A percentile compares a stretch with the other conserved stretches of the same genome.
Evolutionary conservation across 2,113 vertebrate species (phyloP).

Genomic region (Crotophaga sulcirostris): DNA sequence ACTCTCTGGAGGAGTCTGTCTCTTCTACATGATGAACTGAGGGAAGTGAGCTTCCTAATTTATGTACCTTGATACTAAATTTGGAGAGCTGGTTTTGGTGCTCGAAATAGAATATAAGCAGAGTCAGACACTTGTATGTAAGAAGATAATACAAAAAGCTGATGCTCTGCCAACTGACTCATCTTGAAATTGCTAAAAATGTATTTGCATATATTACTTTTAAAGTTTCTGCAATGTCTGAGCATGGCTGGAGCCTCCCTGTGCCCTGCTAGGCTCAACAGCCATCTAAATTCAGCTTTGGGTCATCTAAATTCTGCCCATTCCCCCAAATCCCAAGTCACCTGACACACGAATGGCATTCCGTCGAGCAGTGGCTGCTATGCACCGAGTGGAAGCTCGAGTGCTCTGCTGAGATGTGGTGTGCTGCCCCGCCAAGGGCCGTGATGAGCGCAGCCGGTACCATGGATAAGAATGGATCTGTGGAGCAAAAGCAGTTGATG

Average conservation of each 20-base stretch:
- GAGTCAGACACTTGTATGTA: background rate
- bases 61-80: background rate
- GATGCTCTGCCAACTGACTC: background rate
- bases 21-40: background rate
- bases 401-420: background rate
- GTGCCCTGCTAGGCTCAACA: background rate
- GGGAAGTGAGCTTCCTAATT: background rate
- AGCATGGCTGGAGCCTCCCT: background rate
- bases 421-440: background rate
- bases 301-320: background rate
- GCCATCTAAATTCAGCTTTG: background rate
- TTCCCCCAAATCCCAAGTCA: background rate
- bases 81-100: background rate
- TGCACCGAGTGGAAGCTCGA: background rate
- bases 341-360: background rate
- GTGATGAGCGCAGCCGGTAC: rapidly evolving
- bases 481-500: rapidly evolving
- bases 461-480: rapidly evolving
- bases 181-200: background rate
- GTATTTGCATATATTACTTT: background rate
- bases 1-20: background rate
- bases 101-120: background rate
- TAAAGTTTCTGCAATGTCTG: background rate
- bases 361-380: rapidly evolving
- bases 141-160: background rate